Conservation (phyloP, 2,797 vertebrate genomes). For the Pteronotus mesoamericanus region DNA sequence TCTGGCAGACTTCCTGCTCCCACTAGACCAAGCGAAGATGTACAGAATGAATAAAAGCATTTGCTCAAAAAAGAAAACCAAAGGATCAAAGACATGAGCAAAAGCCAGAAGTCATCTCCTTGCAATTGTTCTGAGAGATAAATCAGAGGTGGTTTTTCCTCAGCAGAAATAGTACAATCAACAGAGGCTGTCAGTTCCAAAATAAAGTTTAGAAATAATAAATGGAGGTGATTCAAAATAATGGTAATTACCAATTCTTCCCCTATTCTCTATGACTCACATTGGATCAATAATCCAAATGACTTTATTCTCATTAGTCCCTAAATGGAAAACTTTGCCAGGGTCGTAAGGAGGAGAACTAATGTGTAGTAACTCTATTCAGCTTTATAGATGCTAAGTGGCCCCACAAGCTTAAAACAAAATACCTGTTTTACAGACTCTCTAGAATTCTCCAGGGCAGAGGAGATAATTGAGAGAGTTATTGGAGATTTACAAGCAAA, state of each 20-base stretch:
- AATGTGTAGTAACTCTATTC: conserved; percentile 15
- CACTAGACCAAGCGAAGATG: background rate
- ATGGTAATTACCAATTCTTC: background rate
- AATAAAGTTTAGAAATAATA: conserved; percentile 21
- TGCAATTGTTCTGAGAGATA: background rate
- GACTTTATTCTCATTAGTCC: conserved; percentile 54
- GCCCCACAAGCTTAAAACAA: background rate
- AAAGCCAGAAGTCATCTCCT: background rate
- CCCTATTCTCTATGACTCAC: background rate
- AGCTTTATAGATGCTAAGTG: background rate
- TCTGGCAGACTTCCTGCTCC: background rate
- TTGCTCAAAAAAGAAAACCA: background rate
- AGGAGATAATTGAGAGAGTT: conserved; percentile 20
- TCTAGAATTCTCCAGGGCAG: background rate
- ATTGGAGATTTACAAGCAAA: background rate
- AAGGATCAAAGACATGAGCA: background rate
- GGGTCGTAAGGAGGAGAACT: background rate
- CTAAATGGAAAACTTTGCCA: conserved; percentile 2
- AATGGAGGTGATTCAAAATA: background rate
- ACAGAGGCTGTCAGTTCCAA: background rate
- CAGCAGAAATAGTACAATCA: background rate
- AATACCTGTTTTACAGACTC: background rate
- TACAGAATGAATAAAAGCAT: background rate
- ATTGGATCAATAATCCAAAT: conserved; percentile 42
- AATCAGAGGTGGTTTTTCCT: background rate